phyloP scores from a whole-genome alignment of 2,113 vertebrate genomes.

The Fregata magnificens region DNA sequence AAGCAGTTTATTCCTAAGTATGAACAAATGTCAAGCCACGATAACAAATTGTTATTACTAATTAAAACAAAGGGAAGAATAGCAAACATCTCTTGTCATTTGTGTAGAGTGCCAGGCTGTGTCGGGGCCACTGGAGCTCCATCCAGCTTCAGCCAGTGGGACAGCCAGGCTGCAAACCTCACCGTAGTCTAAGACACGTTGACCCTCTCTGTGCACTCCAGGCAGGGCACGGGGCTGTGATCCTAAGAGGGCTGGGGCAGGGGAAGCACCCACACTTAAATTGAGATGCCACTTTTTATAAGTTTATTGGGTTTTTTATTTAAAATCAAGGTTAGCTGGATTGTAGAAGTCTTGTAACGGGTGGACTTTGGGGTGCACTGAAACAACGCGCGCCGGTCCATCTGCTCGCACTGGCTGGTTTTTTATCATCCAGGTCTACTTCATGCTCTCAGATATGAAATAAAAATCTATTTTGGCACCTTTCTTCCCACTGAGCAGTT shows the following conservation, averaged over 20 bases:
- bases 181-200: accelerated
- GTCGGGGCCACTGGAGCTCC: not conserved
- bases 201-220: not conserved
- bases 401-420: not conserved
- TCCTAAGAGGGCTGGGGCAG: not conserved
- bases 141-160: not conserved
- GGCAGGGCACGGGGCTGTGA: not conserved
- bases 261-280: not conserved
- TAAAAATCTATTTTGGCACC: not conserved
- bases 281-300: not conserved
- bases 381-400: not conserved
- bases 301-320: not conserved
- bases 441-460: not conserved
- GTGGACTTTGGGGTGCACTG: not conserved
- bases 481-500: not conserved
- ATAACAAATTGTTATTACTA: conserved; percentile 52
- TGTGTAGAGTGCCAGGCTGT: not conserved
- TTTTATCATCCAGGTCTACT: not conserved
- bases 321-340: not conserved
- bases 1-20: conserved; percentile 45
- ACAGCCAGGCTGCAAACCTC: not conserved
- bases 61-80: conserved; percentile 48
- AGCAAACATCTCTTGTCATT: conserved; percentile 17
- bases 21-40: conserved; percentile 41
- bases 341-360: not conserved